These are phyloP conservation scores for Parochlus steinenii DNA, from an alignment of 2,888 invertebrate genomes.

Conservation along the genomic window DNA sequence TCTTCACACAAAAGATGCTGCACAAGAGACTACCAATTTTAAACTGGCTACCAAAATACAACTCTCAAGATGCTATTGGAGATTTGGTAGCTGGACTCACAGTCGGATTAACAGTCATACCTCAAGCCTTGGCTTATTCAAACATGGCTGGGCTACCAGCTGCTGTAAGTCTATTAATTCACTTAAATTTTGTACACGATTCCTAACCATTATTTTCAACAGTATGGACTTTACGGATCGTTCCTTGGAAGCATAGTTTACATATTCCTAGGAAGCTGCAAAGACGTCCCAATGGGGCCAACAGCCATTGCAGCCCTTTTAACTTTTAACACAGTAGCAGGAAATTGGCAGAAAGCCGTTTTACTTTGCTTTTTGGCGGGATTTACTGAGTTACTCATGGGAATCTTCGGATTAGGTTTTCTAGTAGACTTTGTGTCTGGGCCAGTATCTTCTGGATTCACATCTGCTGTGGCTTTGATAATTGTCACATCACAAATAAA, in stretches of 20 bases:
- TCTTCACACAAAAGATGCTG: conserved; percentile 50
- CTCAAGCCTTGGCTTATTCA: conserved; percentile 71
- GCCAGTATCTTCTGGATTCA: conserved; percentile 78
- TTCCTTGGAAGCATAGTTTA: conserved; percentile 84
- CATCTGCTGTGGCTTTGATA: conserved; percentile 76
- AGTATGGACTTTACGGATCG: conserved; percentile 88
- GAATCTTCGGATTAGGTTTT: conserved; percentile 67
- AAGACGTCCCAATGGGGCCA: conserved; percentile 84
- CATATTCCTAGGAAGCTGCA: conserved; percentile 78
- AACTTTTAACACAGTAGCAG: conserved; percentile 59
- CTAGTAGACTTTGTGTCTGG: conserved; percentile 80
- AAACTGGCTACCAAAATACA: conserved; percentile 63
- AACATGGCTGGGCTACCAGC: conserved; percentile 64
- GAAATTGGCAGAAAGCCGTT: conserved; percentile 41
- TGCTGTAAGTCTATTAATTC: conserved; percentile 31
- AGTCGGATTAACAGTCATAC: conserved; percentile 85
- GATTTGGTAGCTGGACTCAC: conserved; percentile 85
- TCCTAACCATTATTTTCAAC: conserved; percentile 19
- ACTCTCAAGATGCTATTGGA: conserved; percentile 51
- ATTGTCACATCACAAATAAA: conserved; percentile 81
- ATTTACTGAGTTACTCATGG: conserved; percentile 61
- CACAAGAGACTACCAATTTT: conserved; percentile 58
- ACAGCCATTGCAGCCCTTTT: conserved; percentile 82
- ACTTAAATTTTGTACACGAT: conserved; percentile 6
- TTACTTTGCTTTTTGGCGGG: conserved; percentile 60